Evolutionary conservation across 2,888 invertebrate genomes (phyloP).

Genomic region (Cephus spinipes): DNA sequence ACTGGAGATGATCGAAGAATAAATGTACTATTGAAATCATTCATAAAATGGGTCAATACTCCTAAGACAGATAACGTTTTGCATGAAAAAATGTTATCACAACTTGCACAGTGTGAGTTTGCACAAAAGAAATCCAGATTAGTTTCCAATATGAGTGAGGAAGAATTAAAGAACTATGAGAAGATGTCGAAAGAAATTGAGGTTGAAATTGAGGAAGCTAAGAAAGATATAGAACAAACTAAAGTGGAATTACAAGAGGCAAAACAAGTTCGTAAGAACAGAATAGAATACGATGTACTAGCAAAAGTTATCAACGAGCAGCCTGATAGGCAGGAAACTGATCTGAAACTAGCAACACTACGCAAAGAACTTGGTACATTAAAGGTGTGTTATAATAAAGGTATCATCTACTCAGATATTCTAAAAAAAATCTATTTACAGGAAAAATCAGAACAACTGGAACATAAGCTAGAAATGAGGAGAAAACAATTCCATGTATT

Average conservation of each 20-base stretch:
- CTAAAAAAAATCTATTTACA: slow-evolving; percentile 56
- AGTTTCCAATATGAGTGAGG: slow-evolving; percentile 84
- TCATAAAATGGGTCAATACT: slow-evolving; percentile 83
- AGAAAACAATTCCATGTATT: slow-evolving; percentile 92
- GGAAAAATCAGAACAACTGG: slow-evolving; percentile 78
- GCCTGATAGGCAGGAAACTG: slow-evolving; percentile 87
- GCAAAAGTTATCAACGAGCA: slow-evolving; percentile 92
- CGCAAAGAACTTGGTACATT: slow-evolving; percentile 80
- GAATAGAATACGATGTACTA: slow-evolving; percentile 92
- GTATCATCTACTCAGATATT: neutral
- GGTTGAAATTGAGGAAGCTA: slow-evolving; percentile 82
- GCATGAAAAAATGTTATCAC: slow-evolving; percentile 84
- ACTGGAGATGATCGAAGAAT: slow-evolving; percentile 94
- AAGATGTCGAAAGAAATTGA: slow-evolving; percentile 82
- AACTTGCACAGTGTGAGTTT: slow-evolving; percentile 89
- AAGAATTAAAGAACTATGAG: slow-evolving; percentile 86
- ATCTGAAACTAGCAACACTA: slow-evolving; percentile 76
- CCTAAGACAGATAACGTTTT: slow-evolving; percentile 69
- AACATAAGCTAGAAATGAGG: slow-evolving; percentile 82
- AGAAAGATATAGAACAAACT: slow-evolving; percentile 83
- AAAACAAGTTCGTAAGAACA: slow-evolving; percentile 88
- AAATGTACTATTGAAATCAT: slow-evolving; percentile 85
- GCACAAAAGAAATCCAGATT: slow-evolving; percentile 86
- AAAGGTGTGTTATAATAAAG: slow-evolving; percentile 54
- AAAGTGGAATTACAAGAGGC: slow-evolving; percentile 85